Percentiles rank a stretch among this genome's conserved stretches.
These are phyloP conservation scores for Dolichoris vasculosae DNA, from an alignment of 1,140 invertebrate species.

Conservation along the genomic window DNA sequence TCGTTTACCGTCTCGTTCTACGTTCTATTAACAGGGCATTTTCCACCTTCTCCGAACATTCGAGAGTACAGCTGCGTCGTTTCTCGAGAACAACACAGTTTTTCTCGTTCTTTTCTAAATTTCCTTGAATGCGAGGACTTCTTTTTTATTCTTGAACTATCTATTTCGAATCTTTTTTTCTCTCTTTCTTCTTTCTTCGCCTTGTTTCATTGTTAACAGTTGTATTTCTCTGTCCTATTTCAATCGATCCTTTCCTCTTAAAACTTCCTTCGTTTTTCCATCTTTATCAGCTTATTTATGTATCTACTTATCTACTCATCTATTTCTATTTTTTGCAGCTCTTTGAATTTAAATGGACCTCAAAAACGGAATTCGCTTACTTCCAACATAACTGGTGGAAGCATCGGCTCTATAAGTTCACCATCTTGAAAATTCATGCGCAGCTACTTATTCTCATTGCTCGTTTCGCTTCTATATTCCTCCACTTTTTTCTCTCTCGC, in stretches of 20 bases:
- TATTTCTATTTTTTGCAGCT: not conserved
- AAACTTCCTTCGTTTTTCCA: not conserved
- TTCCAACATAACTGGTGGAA: not conserved
- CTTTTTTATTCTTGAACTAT: not conserved
- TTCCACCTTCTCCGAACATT: not conserved
- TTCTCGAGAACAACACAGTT: not conserved
- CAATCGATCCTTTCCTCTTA: constrained; percentile 11
- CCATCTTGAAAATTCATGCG: not conserved
- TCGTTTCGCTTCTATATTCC: not conserved
- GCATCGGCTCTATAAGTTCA: not conserved
- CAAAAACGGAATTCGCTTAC: not conserved
- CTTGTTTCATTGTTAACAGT: not conserved
- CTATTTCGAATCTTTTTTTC: not conserved
- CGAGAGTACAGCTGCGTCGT: not conserved
- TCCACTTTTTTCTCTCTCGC: not conserved
- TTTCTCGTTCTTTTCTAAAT: not conserved
- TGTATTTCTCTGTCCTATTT: not conserved
- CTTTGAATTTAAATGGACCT: not conserved
- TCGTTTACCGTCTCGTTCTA: not conserved
- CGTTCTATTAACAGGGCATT: constrained; percentile 4
- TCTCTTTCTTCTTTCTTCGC: not conserved
- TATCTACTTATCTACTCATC: not conserved
- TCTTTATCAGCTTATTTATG: not conserved
- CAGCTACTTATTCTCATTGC: not conserved
- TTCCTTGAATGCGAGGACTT: not conserved